These are phyloP conservation scores for Mallotus villosus DNA, from an alignment of 2,797 vertebrate genomes.

Conservation along the genomic window DNA sequence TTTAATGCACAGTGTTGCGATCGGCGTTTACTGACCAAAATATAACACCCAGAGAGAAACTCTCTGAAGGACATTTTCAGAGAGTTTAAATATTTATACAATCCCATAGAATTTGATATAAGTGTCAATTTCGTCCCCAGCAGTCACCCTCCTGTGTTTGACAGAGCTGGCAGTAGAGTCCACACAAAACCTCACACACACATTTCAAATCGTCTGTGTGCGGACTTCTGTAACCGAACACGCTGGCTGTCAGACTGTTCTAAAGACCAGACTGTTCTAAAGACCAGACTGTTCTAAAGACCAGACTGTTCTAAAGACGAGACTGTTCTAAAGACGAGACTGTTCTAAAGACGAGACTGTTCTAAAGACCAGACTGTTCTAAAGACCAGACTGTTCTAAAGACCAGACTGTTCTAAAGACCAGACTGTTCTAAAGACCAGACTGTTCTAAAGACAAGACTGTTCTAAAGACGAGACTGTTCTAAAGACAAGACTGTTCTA, in stretches of 20 bases:
- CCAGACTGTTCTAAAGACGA: not conserved
- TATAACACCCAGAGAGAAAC: not conserved
- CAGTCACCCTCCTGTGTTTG: slow-evolving; percentile 3
- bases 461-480: no score
- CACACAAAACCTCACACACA: slow-evolving; percentile 23
- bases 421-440: no score
- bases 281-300: no score
- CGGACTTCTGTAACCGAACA: slow-evolving; percentile 22
- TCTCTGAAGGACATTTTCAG: no score
- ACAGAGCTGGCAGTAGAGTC: slow-evolving; percentile 17
- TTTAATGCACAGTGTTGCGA: not conserved
- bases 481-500: no score
- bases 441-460: not conserved
- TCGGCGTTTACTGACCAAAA: not conserved
- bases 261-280: no score
- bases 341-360: no score
- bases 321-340: no score
- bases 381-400: no score
- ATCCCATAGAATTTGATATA: not conserved
- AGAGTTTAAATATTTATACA: not conserved
- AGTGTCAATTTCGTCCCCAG: no score
- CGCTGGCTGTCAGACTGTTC: no score
- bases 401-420: not conserved
- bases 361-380: slow-evolving; percentile 22
- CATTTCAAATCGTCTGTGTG: slow-evolving; percentile 14